A percentile compares a stretch with the other conserved stretches of the same genome.
These are phyloP conservation scores for Dolichomitus sp. DNA, from an alignment of 2,888 invertebrate genomes.

Conservation along the genomic window DNA sequence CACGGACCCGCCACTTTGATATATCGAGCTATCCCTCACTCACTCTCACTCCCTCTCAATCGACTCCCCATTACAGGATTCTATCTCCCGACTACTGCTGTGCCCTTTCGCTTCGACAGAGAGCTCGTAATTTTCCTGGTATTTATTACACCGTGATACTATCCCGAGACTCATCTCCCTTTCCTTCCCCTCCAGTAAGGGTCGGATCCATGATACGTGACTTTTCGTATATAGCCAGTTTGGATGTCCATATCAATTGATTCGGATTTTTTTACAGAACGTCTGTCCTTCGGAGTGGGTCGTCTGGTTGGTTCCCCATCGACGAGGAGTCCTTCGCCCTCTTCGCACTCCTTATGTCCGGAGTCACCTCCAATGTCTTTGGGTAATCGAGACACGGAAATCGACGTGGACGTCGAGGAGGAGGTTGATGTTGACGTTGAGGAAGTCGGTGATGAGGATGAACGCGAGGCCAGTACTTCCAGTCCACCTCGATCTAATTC, in stretches of 20 bases:
- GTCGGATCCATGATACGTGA: constrained; percentile 28
- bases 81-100: constrained; percentile 15
- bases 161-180: constrained; percentile 30
- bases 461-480: constrained; percentile 77
- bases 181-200: neutral
- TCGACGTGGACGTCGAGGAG: constrained; percentile 82
- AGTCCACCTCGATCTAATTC: constrained; percentile 81
- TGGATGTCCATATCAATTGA: neutral
- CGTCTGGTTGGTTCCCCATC: constrained; percentile 89
- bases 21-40: constrained; percentile 49
- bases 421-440: constrained; percentile 85
- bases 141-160: constrained; percentile 55
- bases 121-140: constrained; percentile 45
- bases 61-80: constrained; percentile 47
- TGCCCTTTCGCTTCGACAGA: neutral
- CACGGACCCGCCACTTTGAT: constrained; percentile 62
- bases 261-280: constrained; percentile 88
- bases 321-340: constrained; percentile 81
- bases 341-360: constrained; percentile 80
- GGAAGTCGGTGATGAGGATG: constrained; percentile 83
- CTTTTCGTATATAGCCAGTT: neutral
- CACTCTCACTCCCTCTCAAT: constrained; percentile 35
- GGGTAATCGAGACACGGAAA: constrained; percentile 80
- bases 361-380: constrained; percentile 80
- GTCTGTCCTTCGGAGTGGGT: constrained; percentile 94